Percentiles rank a stretch among this genome's conserved stretches.
Conservation (phyloP, 2,888 invertebrate species). For the Cantharis rufa region DNA sequence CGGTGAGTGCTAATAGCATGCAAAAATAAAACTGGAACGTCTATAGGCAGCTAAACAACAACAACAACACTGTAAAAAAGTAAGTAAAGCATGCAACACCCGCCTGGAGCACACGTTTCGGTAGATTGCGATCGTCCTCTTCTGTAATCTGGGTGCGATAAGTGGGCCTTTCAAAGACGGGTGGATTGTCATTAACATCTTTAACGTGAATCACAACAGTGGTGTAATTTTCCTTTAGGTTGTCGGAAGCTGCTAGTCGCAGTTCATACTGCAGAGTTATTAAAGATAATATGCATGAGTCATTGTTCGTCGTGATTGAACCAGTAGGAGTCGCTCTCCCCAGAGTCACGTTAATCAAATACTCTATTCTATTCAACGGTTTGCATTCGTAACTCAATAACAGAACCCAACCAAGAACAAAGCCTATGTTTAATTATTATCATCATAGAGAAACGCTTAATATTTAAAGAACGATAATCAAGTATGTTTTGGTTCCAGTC, state of each 20-base stretch:
- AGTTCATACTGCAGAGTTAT: constrained; percentile 77
- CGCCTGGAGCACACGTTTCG: constrained; percentile 90
- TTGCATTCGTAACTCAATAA: constrained; percentile 35
- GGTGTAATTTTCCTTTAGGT: constrained; percentile 95
- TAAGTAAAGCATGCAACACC: constrained; percentile 46
- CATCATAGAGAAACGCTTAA: constrained; percentile 21
- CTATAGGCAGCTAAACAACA: constrained; percentile 9
- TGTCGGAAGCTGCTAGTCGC: constrained; percentile 92
- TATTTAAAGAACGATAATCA: constrained; percentile 10
- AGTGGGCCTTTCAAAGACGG: constrained; percentile 92
- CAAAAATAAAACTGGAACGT: constrained; percentile 25
- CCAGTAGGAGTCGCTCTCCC: constrained; percentile 32
- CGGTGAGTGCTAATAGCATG: background rate
- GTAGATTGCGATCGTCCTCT: constrained; percentile 92
- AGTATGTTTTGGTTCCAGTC: constrained; percentile 10
- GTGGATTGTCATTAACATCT: constrained; percentile 98
- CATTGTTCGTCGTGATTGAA: constrained; percentile 35
- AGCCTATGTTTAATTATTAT: constrained; percentile 24
- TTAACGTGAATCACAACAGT: constrained; percentile 96
- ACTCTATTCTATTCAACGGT: constrained; percentile 30
- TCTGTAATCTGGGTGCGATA: constrained; percentile 95
- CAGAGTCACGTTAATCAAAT: constrained; percentile 35
- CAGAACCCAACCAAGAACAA: constrained; percentile 32
- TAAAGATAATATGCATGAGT: constrained; percentile 32
- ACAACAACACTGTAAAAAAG: constrained; percentile 12